Conservation (phyloP, 2,797 vertebrate species). For the Xiphophorus birchmanni region DNA sequence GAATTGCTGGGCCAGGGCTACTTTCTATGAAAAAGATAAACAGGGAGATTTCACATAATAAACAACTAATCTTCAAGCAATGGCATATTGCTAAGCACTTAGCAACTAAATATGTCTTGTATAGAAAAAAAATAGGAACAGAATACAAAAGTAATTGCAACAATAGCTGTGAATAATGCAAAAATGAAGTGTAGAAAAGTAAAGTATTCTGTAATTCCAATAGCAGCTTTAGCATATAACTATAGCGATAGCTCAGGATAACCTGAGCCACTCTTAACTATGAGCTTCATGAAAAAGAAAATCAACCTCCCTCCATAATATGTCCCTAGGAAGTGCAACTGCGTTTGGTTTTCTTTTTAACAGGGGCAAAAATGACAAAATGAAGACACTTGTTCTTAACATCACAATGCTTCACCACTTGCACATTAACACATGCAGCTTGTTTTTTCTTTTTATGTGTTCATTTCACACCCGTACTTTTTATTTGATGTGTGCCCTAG, state of each 20-base stretch:
- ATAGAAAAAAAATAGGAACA: neutral
- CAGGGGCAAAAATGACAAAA: constrained; percentile 9
- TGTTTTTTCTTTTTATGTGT: constrained; percentile 25
- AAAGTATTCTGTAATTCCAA: neutral
- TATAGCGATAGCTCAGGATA: neutral
- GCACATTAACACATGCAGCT: constrained; percentile 31
- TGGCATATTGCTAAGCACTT: neutral
- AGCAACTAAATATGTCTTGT: neutral
- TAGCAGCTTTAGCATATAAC: neutral
- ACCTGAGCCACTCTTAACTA: neutral
- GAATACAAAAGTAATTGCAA: neutral
- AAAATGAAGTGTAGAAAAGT: neutral
- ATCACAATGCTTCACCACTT: constrained; percentile 7
- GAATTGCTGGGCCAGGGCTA: neutral
- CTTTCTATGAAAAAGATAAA: neutral
- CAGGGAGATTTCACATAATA: neutral
- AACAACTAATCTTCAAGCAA: neutral
- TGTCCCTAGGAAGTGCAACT: neutral
- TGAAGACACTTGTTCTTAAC: constrained; percentile 7
- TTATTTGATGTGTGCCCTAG: constrained; percentile 63
- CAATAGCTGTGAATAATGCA: neutral
- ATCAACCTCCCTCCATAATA: neutral
- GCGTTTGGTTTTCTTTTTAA: neutral
- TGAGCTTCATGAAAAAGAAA: neutral
- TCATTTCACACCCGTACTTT: constrained; percentile 35